These are phyloP conservation scores for Vespertilio murinus DNA, from an alignment of 2,797 vertebrate genomes.

Conservation along the genomic window DNA sequence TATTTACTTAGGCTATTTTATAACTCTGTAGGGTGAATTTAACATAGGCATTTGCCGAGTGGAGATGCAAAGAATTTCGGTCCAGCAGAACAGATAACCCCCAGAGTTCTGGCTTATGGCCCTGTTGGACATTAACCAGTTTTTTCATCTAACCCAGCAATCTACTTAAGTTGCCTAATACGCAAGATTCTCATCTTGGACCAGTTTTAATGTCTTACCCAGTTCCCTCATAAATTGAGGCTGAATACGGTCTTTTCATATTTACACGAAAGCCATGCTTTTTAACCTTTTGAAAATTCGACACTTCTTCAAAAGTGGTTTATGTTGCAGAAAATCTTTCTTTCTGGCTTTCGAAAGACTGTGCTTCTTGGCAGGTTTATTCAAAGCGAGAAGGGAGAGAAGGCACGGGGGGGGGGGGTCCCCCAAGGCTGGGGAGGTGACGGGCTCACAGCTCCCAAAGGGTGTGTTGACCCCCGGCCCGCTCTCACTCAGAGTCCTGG, in stretches of 20 bases:
- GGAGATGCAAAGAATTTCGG: constrained; percentile 47
- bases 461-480: not conserved
- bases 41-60: not conserved
- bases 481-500: not conserved
- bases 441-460: not conserved
- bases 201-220: not conserved
- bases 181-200: not conserved
- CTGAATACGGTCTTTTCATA: constrained; percentile 25
- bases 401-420: not conserved
- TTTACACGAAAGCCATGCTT: not conserved
- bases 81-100: not conserved
- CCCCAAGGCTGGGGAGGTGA: not conserved
- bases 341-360: constrained; percentile 35
- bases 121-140: not conserved
- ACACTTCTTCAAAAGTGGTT: not conserved
- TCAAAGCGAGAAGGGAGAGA: not conserved
- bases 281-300: constrained; percentile 5
- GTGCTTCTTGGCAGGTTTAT: constrained; percentile 20
- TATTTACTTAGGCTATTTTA: constrained; percentile 12
- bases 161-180: not conserved
- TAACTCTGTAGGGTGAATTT: not conserved
- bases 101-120: not conserved
- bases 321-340: not conserved
- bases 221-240: not conserved
- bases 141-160: not conserved